Evolutionary conservation across 2,888 invertebrate genomes (phyloP).

Genomic region (Oxytorus armatus): DNA sequence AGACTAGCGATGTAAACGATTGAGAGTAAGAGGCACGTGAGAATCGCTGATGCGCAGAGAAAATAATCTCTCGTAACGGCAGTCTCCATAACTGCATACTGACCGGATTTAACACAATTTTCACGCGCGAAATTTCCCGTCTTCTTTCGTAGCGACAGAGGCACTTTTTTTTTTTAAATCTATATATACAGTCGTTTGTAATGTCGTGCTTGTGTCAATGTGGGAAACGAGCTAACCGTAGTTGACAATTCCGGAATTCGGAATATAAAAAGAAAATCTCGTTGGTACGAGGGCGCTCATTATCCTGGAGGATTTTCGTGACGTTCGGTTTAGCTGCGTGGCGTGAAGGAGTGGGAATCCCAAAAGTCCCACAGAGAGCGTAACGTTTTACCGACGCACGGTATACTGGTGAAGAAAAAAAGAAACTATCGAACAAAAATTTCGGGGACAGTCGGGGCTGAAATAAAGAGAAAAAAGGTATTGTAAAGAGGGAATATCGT

Average conservation of each 20-base stretch:
- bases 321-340: slow-evolving; percentile 19
- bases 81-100: slow-evolving; percentile 82
- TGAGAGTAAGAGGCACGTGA: slow-evolving; percentile 91
- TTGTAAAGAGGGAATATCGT: too few species aligned
- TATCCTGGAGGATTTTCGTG: slow-evolving; percentile 39
- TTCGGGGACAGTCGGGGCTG: not conserved
- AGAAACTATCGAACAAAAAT: not conserved
- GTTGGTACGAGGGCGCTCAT: slow-evolving; percentile 13
- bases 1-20: slow-evolving; percentile 94
- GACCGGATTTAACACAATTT: slow-evolving; percentile 47
- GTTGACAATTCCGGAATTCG: slow-evolving; percentile 23
- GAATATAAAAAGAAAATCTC: too few species aligned
- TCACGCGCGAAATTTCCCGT: not conserved
- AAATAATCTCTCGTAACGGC: slow-evolving; percentile 78
- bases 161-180: slow-evolving; percentile 3
- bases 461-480: slow-evolving; percentile 32
- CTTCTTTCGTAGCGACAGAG: not conserved
- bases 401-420: slow-evolving; percentile 6
- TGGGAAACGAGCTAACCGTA: slow-evolving; percentile 32
- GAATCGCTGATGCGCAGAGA: slow-evolving; percentile 87
- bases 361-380: not conserved
- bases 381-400: slow-evolving; percentile 33
- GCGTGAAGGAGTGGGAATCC: slow-evolving; percentile 52
- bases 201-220: slow-evolving; percentile 13
- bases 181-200: too few species aligned